Percentiles rank a stretch among this genome's conserved stretches.
phyloP scores from a whole-genome alignment of 1,140 invertebrate species.

The Aphelenchoides avenae region DNA sequence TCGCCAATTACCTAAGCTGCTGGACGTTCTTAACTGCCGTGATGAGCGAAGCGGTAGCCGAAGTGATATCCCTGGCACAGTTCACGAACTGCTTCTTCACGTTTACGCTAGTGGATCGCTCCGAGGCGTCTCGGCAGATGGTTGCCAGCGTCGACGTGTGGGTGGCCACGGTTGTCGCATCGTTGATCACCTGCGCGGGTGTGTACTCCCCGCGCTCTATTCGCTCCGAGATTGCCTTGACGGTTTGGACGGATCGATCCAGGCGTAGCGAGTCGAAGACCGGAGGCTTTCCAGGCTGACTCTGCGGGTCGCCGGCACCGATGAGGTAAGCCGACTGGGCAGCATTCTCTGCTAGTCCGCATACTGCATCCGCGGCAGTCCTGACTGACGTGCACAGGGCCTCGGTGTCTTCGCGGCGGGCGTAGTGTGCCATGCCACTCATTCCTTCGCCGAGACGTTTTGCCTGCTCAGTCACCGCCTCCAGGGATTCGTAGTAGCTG shows the following conservation, averaged over 20 bases:
- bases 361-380: conserved; percentile 78
- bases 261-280: conserved; percentile 86
- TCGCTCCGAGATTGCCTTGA: conserved; percentile 78
- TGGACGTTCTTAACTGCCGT: conserved; percentile 85
- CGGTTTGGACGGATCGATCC: conserved; percentile 78
- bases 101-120: conserved; percentile 82
- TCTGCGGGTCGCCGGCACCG: conserved; percentile 82
- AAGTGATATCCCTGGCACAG: conserved; percentile 92
- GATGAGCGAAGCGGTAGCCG: conserved; percentile 85
- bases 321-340: conserved; percentile 89
- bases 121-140: conserved; percentile 83
- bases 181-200: conserved; percentile 29
- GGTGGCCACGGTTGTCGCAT: conserved; percentile 85
- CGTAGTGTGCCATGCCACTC: conserved; percentile 86
- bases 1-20: too few relatives aligned
- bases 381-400: conserved; percentile 80
- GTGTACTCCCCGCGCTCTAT: conserved; percentile 68
- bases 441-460: conserved; percentile 77
- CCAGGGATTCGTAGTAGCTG: conserved; percentile 88
- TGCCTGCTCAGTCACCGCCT: conserved; percentile 87
- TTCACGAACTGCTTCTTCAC: conserved; percentile 94
- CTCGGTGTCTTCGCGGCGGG: conserved; percentile 79
- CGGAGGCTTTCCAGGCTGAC: conserved; percentile 80
- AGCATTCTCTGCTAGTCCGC: conserved; percentile 84
- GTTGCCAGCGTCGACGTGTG: conserved; percentile 92